These are phyloP conservation scores for Axis porcinus DNA, from an alignment of 2,113 vertebrate genomes.

Conservation along the genomic window DNA sequence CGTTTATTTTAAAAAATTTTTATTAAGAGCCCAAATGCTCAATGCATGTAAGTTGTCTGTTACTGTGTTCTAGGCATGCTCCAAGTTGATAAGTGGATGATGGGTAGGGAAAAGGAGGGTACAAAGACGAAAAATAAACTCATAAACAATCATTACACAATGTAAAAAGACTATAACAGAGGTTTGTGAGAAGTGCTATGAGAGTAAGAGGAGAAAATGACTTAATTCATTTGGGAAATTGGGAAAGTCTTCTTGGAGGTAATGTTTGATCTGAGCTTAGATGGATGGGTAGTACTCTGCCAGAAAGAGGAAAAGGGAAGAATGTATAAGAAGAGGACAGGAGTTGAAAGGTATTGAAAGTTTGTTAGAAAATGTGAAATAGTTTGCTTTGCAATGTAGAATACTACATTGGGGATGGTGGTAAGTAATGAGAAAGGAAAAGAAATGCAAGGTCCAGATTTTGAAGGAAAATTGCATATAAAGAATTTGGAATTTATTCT, in stretches of 20 bases:
- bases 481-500: not conserved
- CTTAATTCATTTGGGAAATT: not conserved
- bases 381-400: not conserved
- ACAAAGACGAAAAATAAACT: not conserved
- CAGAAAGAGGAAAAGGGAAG: not conserved
- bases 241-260: not conserved
- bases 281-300: not conserved
- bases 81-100: not conserved
- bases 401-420: not conserved
- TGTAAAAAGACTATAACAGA: not conserved
- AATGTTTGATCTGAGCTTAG: not conserved
- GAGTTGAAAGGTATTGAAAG: not conserved
- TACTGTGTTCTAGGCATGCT: not conserved
- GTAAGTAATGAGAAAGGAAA: not conserved
- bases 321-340: not conserved
- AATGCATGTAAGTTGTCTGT: not conserved
- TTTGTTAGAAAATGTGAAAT: not conserved
- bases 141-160: not conserved
- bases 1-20: not conserved
- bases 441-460: not conserved
- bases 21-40: not conserved
- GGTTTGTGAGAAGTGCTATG: not conserved
- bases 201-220: not conserved
- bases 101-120: not conserved
- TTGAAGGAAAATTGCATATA: not conserved